Evolutionary conservation across 2,797 vertebrate genomes (phyloP).

Genomic region (Oryzias sinensis): DNA sequence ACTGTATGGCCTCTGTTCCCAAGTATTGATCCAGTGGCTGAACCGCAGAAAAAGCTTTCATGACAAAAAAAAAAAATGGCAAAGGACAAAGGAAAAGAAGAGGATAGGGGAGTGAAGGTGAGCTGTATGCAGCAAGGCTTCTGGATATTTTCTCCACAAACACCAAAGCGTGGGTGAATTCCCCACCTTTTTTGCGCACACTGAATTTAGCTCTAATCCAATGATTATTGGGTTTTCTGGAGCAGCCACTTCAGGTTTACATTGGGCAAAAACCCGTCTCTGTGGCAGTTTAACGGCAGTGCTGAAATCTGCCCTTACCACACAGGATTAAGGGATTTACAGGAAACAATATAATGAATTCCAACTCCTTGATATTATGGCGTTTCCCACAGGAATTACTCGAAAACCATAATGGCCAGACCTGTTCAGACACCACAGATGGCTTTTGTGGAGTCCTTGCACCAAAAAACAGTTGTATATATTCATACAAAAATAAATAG

Average conservation of each 20-base stretch:
- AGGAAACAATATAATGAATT: constrained; percentile 4
- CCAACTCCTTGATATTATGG: neutral
- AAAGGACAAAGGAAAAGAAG: constrained; percentile 17
- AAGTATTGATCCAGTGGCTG: constrained; percentile 65
- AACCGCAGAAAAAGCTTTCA: constrained; percentile 29
- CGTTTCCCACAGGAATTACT: too few relatives aligned
- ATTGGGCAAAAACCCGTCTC: neutral
- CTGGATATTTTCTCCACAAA: neutral
- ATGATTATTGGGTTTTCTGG: neutral
- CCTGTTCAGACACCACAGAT: neutral
- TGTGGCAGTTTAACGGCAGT: neutral
- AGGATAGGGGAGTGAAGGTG: constrained; percentile 3
- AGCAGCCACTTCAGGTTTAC: neutral
- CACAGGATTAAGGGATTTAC: neutral
- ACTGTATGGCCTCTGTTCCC: constrained; percentile 47
- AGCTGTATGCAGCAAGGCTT: constrained; percentile 8
- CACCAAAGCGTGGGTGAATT: neutral
- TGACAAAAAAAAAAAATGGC: constrained; percentile 29
- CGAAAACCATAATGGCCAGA: neutral
- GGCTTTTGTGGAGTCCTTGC: too few relatives aligned
- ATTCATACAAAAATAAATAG: too few relatives aligned
- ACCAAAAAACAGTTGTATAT: too few relatives aligned
- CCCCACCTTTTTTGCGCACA: neutral
- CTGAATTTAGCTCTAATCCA: too few relatives aligned
- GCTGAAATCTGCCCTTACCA: neutral